phyloP scores from a whole-genome alignment of 2,113 vertebrate species.

The Sebastes schlegelii region DNA sequence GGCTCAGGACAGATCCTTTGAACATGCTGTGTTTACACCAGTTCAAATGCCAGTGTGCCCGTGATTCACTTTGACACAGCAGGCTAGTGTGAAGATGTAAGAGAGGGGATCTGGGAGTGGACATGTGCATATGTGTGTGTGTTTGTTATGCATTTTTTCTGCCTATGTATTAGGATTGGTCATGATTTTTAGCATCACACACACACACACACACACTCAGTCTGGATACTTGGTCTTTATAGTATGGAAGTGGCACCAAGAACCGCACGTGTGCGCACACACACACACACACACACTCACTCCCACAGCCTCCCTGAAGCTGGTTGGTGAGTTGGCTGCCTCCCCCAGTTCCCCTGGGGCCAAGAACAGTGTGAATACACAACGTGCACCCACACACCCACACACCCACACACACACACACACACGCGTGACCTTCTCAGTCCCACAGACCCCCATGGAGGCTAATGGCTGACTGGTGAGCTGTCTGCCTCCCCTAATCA shows the following conservation, averaged over 20 bases:
- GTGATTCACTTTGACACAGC: slow-evolving; percentile 74
- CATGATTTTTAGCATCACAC: not conserved
- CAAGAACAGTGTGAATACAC: slow-evolving; percentile 55
- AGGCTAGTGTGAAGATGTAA: slow-evolving; percentile 48
- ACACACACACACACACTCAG: not conserved
- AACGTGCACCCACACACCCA: not conserved
- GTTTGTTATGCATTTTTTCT: slow-evolving; percentile 2
- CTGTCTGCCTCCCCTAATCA: slow-evolving; percentile 33
- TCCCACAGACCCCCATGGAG: slow-evolving; percentile 33
- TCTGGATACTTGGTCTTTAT: not conserved
- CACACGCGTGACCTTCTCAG: slow-evolving; percentile 26
- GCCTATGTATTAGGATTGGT: not conserved
- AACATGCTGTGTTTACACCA: slow-evolving; percentile 78
- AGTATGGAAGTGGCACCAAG: not conserved
- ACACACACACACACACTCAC: slow-evolving; percentile 16
- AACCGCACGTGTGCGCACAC: not conserved
- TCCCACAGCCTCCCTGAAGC: slow-evolving; percentile 31
- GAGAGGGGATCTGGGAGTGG: slow-evolving; percentile 24
- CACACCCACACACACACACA: slow-evolving; percentile 8
- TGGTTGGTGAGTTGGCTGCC: slow-evolving; percentile 53
- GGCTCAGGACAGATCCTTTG: slow-evolving; percentile 61
- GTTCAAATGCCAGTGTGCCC: slow-evolving; percentile 74
- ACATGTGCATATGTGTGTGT: slow-evolving; percentile 22
- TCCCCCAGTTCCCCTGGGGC: slow-evolving; percentile 44
- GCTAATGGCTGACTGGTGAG: slow-evolving; percentile 43